These are phyloP conservation scores for Andrena minutula DNA, from an alignment of 2,888 invertebrate species.

Conservation along the genomic window DNA sequence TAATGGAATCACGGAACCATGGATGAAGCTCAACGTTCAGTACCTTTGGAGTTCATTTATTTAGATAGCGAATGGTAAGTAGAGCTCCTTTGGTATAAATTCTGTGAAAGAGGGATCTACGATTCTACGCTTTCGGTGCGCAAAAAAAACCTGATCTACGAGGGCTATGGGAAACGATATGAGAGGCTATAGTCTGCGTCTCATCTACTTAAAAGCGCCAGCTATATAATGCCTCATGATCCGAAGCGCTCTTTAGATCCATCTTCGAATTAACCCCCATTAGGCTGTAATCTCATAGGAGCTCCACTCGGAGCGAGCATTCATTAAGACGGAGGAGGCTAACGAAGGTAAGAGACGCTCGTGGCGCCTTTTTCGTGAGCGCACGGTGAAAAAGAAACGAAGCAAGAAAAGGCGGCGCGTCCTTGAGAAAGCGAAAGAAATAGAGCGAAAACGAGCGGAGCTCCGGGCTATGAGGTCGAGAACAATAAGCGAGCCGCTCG, in stretches of 20 bases:
- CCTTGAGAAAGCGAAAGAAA: slow-evolving; percentile 66
- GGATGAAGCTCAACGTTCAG: neutral
- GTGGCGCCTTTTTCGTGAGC: slow-evolving; percentile 17
- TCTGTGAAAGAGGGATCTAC: neutral
- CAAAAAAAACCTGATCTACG: too few species aligned
- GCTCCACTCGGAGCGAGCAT: slow-evolving; percentile 5
- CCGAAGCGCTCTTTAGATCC: slow-evolving; percentile 13
- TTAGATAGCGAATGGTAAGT: neutral
- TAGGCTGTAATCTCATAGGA: slow-evolving; percentile 20
- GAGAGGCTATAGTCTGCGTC: too few species aligned
- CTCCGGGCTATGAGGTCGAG: slow-evolving; percentile 56
- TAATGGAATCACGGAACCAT: slow-evolving; percentile 26
- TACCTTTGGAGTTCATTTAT: neutral
- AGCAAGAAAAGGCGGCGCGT: slow-evolving; percentile 31
- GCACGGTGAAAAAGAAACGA: neutral
- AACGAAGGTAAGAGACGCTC: slow-evolving; percentile 46
- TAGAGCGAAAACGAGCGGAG: slow-evolving; percentile 68
- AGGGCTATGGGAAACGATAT: too few species aligned
- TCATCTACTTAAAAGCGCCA: slow-evolving; percentile 1
- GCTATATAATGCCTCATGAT: slow-evolving; percentile 9
- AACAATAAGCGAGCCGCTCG: slow-evolving; percentile 65
- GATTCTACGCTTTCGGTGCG: too few species aligned
- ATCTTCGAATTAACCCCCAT: slow-evolving; percentile 39
- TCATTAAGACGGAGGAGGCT: slow-evolving; percentile 34
- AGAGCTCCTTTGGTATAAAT: too few species aligned